Evolutionary conservation across 2,888 invertebrate species (phyloP).

Genomic region (Brachycybe producta): DNA sequence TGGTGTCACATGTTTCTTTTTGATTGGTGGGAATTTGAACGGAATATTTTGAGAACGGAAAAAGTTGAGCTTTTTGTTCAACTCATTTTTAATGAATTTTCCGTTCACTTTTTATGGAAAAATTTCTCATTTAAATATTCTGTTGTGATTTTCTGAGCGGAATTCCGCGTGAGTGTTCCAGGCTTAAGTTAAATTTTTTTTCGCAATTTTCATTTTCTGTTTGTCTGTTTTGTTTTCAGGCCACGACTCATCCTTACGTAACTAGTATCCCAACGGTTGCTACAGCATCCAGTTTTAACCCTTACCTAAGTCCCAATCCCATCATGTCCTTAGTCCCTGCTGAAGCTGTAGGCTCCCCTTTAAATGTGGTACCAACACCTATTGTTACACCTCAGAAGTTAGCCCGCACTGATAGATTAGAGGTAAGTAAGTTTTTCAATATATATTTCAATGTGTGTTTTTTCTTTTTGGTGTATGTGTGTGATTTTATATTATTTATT

Average conservation of each 20-base stretch:
- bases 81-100: too few relatives aligned
- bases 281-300: conserved; percentile 62
- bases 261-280: conserved; percentile 79
- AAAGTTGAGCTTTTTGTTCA: too few relatives aligned
- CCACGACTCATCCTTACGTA: conserved; percentile 81
- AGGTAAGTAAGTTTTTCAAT: conserved; percentile 64
- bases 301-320: conserved; percentile 69
- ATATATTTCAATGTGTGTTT: background rate
- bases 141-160: too few relatives aligned
- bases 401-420: conserved; percentile 84
- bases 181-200: background rate
- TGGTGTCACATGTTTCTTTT: too few relatives aligned
- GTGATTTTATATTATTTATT: background rate
- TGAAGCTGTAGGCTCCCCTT: conserved; percentile 56
- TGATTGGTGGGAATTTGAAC: too few relatives aligned
- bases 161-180: background rate
- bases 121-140: too few relatives aligned
- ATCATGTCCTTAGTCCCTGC: conserved; percentile 83
- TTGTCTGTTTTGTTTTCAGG: too few relatives aligned
- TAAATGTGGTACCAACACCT: conserved; percentile 47
- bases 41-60: too few relatives aligned
- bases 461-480: background rate
- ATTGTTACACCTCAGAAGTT: conserved; percentile 74
- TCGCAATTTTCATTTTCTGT: too few relatives aligned
- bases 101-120: too few relatives aligned